phyloP scores from a whole-genome alignment of 2,888 invertebrate species.

The Oasisia sp. region DNA sequence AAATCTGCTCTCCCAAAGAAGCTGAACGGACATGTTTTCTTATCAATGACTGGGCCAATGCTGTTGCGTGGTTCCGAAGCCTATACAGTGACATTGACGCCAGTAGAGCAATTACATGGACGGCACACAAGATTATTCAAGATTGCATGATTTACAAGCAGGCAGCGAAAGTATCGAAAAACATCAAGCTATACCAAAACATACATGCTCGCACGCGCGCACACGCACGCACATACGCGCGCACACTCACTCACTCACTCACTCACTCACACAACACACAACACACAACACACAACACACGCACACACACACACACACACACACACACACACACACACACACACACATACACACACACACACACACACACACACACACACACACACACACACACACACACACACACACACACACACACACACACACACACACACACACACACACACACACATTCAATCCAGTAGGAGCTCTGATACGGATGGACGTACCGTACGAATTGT shows the following conservation, averaged over 20 bases:
- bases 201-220: too few species aligned
- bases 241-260: too few species aligned
- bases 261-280: too few species aligned
- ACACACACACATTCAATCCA: too few species aligned
- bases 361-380: neutral
- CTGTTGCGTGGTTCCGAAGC: neutral
- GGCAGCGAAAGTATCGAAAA: neutral
- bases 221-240: too few species aligned
- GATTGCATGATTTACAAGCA: neutral
- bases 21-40: neutral
- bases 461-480: too few species aligned
- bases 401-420: neutral
- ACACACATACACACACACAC: neutral
- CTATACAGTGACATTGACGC: neutral
- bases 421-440: too few species aligned
- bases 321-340: neutral
- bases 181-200: too few species aligned
- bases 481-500: too few species aligned
- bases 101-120: neutral
- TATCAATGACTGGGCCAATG: neutral
- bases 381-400: neutral
- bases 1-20: neutral
- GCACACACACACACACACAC: neutral
- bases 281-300: neutral
- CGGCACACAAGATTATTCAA: neutral